Conservation (phyloP, 2,888 invertebrate species). For the Euspilapteryx auroguttella region DNA sequence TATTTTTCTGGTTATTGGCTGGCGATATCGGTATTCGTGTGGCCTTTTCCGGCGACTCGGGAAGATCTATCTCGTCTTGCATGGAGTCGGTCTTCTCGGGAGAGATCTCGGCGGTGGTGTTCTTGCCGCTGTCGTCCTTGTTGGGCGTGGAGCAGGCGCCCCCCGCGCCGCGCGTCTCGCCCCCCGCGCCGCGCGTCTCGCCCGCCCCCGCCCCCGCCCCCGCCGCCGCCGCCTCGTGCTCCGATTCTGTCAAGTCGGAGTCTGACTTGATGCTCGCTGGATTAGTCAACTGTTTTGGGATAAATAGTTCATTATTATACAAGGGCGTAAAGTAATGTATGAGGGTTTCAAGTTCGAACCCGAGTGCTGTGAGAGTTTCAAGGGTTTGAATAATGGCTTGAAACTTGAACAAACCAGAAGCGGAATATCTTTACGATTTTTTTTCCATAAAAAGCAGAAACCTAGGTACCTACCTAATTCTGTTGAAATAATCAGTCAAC, state of each 20-base stretch:
- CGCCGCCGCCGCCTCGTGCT: slow-evolving; percentile 16
- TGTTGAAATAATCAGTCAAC: no score
- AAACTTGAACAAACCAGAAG: background rate
- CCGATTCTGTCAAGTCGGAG: slow-evolving; percentile 20
- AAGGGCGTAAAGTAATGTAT: background rate
- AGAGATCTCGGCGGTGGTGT: background rate
- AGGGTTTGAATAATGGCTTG: no score
- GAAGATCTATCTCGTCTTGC: background rate
- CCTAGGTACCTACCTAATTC: no score
- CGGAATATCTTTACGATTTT: no score
- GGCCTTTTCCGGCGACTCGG: background rate
- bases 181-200: slow-evolving; percentile 1
- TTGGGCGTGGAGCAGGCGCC: background rate
- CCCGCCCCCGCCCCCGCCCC: background rate
- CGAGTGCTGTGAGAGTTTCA: no score
- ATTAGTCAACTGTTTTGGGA: slow-evolving; percentile 30
- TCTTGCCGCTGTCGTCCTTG: background rate
- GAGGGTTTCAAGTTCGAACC: no score
- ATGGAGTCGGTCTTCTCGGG: background rate
- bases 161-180: background rate
- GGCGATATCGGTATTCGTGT: background rate
- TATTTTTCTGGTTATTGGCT: background rate
- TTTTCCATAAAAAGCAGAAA: no score
- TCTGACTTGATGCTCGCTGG: slow-evolving; percentile 28
- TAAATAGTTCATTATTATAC: background rate